Base-by-base conservation (phyloP, 35 echinoderm and acorn worm genomes). In the Heliocidaris tuberculata region DNA sequence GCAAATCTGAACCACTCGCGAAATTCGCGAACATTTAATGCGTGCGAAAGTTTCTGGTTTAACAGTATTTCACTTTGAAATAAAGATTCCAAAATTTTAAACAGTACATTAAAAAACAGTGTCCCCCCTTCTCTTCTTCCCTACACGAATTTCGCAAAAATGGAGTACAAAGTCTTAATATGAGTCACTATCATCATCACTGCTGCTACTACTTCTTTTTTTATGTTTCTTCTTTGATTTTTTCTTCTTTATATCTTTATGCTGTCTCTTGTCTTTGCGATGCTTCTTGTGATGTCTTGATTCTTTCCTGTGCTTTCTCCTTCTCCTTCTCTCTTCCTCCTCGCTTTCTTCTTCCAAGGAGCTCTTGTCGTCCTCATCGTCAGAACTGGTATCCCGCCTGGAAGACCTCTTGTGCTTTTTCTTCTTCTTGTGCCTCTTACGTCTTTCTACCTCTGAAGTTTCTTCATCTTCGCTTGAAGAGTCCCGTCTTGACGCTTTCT, bases 151-250 rank as follows among this genome's bases (percentile, higher is more conserved):
- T 42, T 42, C 35, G 1, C 52, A 56, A 56, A 13, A 15, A 12
- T 56, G 15, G 52, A 56, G 65, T 24, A 78, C 65, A n/a, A 78
- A 56, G 8, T 78, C 65, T 78, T 78, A 78, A 24, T n/a, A 78
- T n/a, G 27, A 78, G 19, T 78, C 65, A 42, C 87, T 31, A 47
- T 21, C 86, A 10, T 30, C 9, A 17, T 93, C 49, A 59, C n/a
- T 16, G 27, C 32, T 50, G 27, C 91, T 93, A 13, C 50, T 49
- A 59, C 29, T 13, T 21, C 50, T 49, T n/a, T 59, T 93, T 71
- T 31, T 92, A 48, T 92, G 92, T 61, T 90, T 95, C 86, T 60
- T 95, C 94, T 95, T 95, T 47, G 90, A 60, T 29, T 59, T 95
- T 35, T 56, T 90, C 49, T 88, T 92, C 11, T 71, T 90, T 12